These are phyloP conservation scores for Paguma larvata DNA, from an alignment of 2,797 vertebrate genomes.

Conservation along the genomic window DNA sequence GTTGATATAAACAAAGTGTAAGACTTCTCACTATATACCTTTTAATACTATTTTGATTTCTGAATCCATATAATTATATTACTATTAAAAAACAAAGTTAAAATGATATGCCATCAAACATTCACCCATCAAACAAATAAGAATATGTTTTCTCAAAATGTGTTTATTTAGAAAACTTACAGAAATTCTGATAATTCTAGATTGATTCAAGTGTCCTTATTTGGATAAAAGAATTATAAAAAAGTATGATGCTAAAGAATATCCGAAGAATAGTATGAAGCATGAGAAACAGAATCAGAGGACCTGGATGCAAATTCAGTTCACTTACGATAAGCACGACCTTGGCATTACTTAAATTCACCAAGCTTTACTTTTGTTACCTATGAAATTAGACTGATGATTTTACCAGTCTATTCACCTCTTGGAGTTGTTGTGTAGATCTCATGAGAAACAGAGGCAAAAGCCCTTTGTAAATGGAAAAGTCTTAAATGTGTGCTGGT, in stretches of 20 bases:
- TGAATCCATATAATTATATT: background rate
- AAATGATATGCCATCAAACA: background rate
- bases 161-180: background rate
- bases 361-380: background rate
- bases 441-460: background rate
- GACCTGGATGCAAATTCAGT: background rate
- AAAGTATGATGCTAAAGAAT: background rate
- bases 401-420: background rate
- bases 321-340: background rate
- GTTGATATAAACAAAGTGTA: background rate
- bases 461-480: background rate
- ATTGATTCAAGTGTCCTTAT: background rate
- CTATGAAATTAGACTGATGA: background rate
- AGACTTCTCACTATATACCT: background rate
- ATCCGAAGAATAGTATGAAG: background rate
- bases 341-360: background rate
- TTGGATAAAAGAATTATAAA: background rate
- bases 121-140: background rate
- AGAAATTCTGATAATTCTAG: background rate
- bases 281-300: background rate
- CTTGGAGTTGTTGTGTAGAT: background rate
- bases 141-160: conserved; percentile 18
- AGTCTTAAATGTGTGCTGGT: background rate
- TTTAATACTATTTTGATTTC: conserved; percentile 43
- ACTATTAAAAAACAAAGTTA: conserved; percentile 9